Evolutionary conservation across 2,888 invertebrate species (phyloP).

Genomic region (Meandrusa payeni): DNA sequence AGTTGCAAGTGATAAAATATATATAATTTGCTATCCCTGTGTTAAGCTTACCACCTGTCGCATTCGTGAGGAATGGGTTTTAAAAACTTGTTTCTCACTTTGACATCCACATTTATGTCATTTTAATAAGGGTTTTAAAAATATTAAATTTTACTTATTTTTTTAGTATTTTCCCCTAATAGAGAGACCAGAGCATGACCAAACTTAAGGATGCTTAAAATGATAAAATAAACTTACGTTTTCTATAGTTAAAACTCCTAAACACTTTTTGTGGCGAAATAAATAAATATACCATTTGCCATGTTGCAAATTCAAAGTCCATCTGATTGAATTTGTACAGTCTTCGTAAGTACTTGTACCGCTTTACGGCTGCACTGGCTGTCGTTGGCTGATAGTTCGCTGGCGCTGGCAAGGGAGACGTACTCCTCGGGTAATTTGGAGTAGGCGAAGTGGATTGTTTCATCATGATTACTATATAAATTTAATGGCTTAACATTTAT

Average conservation of each 20-base stretch:
- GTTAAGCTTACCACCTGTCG: too few relatives aligned
- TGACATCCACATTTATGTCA: too few relatives aligned
- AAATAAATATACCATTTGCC: constrained; percentile 99
- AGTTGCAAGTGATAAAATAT: too few relatives aligned
- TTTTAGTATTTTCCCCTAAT: too few relatives aligned
- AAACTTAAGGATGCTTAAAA: too few relatives aligned
- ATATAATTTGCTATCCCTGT: too few relatives aligned
- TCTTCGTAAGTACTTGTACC: constrained; percentile 92
- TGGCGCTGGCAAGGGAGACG: constrained; percentile 86
- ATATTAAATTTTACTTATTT: too few relatives aligned
- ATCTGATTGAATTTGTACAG: constrained; percentile 96
- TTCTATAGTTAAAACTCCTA: constrained; percentile 97
- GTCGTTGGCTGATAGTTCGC: constrained; percentile 85
- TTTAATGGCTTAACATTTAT: constrained; percentile 6
- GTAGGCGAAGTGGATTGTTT: constrained; percentile 82
- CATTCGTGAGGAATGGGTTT: too few relatives aligned
- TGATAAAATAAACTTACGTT: constrained; percentile 85
- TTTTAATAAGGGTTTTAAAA: too few relatives aligned
- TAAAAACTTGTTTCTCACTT: too few relatives aligned
- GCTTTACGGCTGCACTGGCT: constrained; percentile 90
- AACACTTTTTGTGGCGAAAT: constrained; percentile 97
- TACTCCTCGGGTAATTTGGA: constrained; percentile 75
- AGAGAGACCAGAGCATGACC: too few relatives aligned
- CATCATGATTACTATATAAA: constrained; percentile 48
- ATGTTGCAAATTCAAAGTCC: constrained; percentile 99